phyloP scores from a whole-genome alignment of 2,113 vertebrate genomes.

The Hypanus sabinus region DNA sequence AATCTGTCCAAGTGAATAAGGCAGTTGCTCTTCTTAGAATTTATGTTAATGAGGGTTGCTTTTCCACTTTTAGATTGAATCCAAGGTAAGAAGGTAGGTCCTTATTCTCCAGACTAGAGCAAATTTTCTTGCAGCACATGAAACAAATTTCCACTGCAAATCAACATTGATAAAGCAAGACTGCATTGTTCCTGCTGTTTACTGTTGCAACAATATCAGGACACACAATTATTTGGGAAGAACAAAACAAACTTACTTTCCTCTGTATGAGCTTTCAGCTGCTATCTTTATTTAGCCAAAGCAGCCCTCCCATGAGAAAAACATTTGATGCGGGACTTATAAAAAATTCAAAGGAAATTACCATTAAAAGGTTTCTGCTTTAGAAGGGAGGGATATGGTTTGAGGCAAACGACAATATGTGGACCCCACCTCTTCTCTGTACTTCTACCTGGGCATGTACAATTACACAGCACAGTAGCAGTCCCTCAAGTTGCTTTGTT shows the following conservation, averaged over 20 bases:
- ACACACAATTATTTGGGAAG: neutral
- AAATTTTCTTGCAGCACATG: neutral
- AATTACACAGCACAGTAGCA: neutral
- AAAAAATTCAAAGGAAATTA: slow-evolving; percentile 26
- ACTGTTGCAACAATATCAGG: neutral
- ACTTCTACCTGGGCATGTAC: neutral
- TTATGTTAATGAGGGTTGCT: neutral
- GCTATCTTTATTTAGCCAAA: neutral
- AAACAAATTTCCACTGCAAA: neutral
- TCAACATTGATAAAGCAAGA: neutral
- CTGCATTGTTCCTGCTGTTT: neutral
- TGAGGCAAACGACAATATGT: neutral
- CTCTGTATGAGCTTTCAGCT: slow-evolving; percentile 8
- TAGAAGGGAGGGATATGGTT: neutral
- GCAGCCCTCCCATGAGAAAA: neutral
- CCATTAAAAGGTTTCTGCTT: too few species aligned
- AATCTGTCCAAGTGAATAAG: neutral
- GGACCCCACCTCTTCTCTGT: neutral
- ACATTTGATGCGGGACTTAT: neutral
- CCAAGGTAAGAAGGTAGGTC: too few species aligned
- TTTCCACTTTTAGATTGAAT: neutral
- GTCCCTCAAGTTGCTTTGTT: neutral
- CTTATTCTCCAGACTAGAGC: neutral
- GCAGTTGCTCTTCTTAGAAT: neutral
- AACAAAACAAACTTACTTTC: neutral